Percentiles rank a stretch among this genome's conserved stretches.
Evolutionary conservation across 2,113 vertebrate species (phyloP).

Genomic region (Protobothrops mucrosquamatus): DNA sequence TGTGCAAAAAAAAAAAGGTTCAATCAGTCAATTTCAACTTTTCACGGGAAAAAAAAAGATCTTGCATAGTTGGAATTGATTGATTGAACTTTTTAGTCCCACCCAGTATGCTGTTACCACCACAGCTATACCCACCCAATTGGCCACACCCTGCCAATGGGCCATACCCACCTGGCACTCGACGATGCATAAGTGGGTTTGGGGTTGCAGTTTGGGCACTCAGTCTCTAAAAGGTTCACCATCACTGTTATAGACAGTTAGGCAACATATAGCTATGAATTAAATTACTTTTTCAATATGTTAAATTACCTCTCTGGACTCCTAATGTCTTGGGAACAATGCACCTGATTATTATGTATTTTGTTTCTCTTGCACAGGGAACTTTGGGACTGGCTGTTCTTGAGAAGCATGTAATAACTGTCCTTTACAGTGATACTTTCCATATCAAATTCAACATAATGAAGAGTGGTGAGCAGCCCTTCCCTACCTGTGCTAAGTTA

Average conservation of each 20-base stretch:
- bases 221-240: no score
- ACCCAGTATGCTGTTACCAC: no score
- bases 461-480: background rate
- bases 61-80: no score
- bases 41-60: no score
- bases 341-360: background rate
- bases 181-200: no score
- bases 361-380: background rate
- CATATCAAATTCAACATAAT: background rate
- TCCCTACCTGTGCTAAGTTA: background rate
- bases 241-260: background rate
- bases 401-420: background rate
- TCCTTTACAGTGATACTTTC: background rate
- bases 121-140: no score
- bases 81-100: no score
- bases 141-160: no score
- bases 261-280: background rate
- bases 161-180: no score
- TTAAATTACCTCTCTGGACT: background rate
- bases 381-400: background rate
- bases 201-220: no score
- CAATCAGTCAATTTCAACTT: no score
- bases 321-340: background rate
- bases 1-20: no score
- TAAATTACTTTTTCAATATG: background rate